Base-by-base conservation (phyloP, 2,888 invertebrate genomes). In the Barypeithes pellucidus region DNA sequence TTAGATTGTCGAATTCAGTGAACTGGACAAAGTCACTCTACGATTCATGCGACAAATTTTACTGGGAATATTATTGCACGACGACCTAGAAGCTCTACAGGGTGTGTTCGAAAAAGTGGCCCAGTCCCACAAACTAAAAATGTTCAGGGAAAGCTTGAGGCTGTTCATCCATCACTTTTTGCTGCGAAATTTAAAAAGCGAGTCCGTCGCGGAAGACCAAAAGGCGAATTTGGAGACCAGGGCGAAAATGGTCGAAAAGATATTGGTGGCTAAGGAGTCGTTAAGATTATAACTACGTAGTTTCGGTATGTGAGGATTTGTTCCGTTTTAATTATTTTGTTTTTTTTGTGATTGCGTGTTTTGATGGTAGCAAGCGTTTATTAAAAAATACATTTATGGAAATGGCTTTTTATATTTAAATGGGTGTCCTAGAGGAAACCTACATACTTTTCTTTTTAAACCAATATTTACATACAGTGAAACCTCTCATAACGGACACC, bases 1-100 rank as follows among this genome's bases (percentile, higher is more conserved):
- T 29, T 86, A 94, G 94, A 90, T 93, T n/a, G 90, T 97, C 20
- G 90, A 97, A 82, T 96, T 97, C 86, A 91, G 94, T 0, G 94
- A 96, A 80, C 86, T 97, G 77, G 93, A 95, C 83, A 95, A 94
- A 83, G 86, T 89, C 0, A 91, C 92, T 54, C 91, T 96, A n/a
- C 88, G 91, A 33, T 91, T 97, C 72, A 89, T 97, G 86, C 90
- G 94, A 0, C 93, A 93, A 81, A 90, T 95, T 3, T 87, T 97
- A 52, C 87, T 94, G 3, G 90, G 92, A 0, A 88, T 97, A 75
- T 88, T 97, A 43, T 87, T 95, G 78, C 89, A 91, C 60, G 88
- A 90, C 0, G 90, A 93, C 76, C 86, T 89, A 12, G 89, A 91
- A 67, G 84, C 88, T 0, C 89, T 88, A 54, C 83, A 84, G 78